Percentiles rank a stretch among this genome's conserved stretches.
Evolutionary conservation across 2,113 vertebrate genomes (phyloP).

Genomic region (Notarius quadriscutis): DNA sequence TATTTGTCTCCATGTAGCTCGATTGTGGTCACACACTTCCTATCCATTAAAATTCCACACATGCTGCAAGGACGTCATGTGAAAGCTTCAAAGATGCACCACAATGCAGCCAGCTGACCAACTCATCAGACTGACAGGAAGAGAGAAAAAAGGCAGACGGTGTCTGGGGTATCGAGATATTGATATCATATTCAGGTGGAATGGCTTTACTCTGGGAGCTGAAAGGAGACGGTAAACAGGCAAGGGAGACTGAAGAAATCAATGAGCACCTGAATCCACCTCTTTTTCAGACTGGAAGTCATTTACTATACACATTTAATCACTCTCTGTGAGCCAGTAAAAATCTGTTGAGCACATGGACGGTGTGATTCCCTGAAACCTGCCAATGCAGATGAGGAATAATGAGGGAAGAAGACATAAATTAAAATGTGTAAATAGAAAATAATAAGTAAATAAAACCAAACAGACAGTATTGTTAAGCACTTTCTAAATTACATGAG

Average conservation of each 20-base stretch:
- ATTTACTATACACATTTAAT: constrained; percentile 45
- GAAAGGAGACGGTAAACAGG: constrained; percentile 63
- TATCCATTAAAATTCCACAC: constrained; percentile 34
- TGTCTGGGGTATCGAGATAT: constrained; percentile 34
- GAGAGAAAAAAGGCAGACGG: background rate
- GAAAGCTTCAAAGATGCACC: background rate
- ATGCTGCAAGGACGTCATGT: background rate
- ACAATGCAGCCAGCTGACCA: constrained; percentile 11
- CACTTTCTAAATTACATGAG: background rate
- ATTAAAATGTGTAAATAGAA: background rate
- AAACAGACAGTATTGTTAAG: background rate
- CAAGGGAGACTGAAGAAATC: constrained; percentile 58
- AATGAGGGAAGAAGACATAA: background rate
- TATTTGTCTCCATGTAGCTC: background rate
- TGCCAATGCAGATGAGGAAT: background rate
- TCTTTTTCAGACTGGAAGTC: constrained; percentile 57
- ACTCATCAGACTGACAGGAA: background rate
- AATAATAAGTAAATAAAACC: background rate
- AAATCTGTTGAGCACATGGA: constrained; percentile 15
- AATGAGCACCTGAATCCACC: constrained; percentile 59
- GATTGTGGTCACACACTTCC: constrained; percentile 26
- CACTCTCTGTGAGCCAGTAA: constrained; percentile 27
- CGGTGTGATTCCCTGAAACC: background rate
- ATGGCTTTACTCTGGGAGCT: constrained; percentile 37
- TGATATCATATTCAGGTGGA: constrained; percentile 53